These are phyloP conservation scores for Lineus longissimus DNA, from an alignment of 1,140 invertebrate genomes.

Conservation along the genomic window DNA sequence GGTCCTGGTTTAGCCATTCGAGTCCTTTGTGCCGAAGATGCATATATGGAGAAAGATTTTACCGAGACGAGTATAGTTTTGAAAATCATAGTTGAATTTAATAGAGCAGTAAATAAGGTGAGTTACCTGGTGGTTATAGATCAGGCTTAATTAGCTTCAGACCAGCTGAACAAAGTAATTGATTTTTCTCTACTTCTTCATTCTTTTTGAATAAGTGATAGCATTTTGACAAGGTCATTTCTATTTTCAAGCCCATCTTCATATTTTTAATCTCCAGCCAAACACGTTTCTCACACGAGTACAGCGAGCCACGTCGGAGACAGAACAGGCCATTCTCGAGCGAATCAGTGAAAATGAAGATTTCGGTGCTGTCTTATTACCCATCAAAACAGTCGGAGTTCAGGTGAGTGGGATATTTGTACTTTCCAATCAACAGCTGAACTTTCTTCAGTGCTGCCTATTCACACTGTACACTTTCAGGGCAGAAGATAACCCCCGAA, in stretches of 20 bases:
- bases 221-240: no score
- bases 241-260: no score
- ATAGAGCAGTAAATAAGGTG: constrained; percentile 82
- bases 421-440: no score
- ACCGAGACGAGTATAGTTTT: constrained; percentile 86
- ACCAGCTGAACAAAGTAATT: no score
- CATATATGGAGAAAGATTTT: constrained; percentile 93
- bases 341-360: constrained; percentile 28
- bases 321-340: constrained; percentile 40
- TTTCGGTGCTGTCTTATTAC: constrained; percentile 64
- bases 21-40: constrained; percentile 91
- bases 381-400: constrained; percentile 93
- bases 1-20: constrained; percentile 85
- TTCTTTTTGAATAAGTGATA: no score
- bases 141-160: no score
- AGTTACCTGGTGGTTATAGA: constrained; percentile 15
- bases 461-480: no score
- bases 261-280: constrained; percentile 68
- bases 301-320: constrained; percentile 68
- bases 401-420: constrained; percentile 73
- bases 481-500: no score
- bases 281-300: constrained; percentile 87
- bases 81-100: constrained; percentile 89
- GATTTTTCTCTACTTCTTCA: no score
- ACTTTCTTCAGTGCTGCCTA: not conserved